Percentiles rank a stretch among this genome's conserved stretches.
Conservation (phyloP, 2,113 vertebrate genomes). For the Edolisoma coerulescens region DNA sequence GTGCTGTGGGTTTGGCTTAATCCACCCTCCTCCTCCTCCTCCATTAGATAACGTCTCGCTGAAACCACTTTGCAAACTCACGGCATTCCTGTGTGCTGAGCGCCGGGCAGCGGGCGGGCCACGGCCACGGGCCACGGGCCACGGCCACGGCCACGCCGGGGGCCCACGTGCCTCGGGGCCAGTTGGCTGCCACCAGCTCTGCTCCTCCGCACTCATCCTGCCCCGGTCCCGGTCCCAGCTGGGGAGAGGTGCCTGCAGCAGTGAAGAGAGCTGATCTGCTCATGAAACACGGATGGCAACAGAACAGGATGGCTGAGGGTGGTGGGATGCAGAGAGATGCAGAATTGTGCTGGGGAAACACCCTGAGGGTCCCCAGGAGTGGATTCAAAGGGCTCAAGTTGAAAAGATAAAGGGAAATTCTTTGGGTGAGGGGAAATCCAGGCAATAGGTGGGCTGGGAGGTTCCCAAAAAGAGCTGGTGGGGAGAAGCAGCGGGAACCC, state of each 20-base stretch:
- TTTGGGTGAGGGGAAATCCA: background rate
- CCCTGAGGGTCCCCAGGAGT: rapidly evolving
- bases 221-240: rapidly evolving
- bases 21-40: constrained; percentile 43
- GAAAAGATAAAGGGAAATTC: background rate
- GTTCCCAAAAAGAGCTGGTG: background rate
- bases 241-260: too few relatives aligned
- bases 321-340: background rate
- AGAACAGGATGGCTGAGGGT: background rate
- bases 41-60: constrained; percentile 71
- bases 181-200: rapidly evolving
- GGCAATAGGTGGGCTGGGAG: background rate
- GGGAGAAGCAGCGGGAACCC: background rate
- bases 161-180: background rate
- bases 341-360: background rate
- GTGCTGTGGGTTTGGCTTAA: constrained; percentile 68
- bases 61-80: constrained; percentile 69
- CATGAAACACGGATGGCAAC: rapidly evolving
- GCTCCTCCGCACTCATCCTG: background rate
- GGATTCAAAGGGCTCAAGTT: background rate
- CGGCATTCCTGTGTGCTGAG: constrained; percentile 63
- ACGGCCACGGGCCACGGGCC: background rate
- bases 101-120: constrained; percentile 1
- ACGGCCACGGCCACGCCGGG: background rate
- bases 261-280: background rate